Percentiles rank a stretch among this genome's conserved stretches.
Conservation (phyloP, 2,888 invertebrate species). For the Lasioglossum marginatum region DNA sequence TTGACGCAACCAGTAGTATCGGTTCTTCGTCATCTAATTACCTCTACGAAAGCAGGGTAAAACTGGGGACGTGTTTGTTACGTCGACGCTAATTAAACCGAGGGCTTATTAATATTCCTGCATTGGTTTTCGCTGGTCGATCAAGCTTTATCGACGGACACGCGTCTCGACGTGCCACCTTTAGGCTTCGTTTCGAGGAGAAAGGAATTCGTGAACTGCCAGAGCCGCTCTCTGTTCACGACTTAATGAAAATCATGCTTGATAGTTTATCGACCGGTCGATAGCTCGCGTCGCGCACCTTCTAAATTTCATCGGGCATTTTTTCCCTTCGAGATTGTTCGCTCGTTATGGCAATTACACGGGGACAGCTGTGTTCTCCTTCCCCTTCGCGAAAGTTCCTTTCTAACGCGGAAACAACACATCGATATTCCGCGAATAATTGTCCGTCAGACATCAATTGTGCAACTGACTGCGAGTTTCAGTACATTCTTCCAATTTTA, state of each 20-base stretch:
- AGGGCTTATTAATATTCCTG: neutral
- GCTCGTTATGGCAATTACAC: neutral
- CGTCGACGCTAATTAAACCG: neutral
- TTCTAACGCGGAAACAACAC: neutral
- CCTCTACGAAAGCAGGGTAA: neutral
- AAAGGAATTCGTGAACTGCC: constrained; percentile 55
- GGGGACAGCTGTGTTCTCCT: neutral
- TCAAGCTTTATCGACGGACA: constrained; percentile 18
- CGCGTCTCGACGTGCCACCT: constrained; percentile 27
- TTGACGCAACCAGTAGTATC: constrained; percentile 18
- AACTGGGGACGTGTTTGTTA: neutral
- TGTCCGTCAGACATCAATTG: neutral
- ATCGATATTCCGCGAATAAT: neutral
- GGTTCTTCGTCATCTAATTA: neutral
- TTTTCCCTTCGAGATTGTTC: constrained; percentile 1
- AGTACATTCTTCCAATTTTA: neutral
- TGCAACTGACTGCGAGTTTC: neutral
- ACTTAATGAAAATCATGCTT: constrained; percentile 51
- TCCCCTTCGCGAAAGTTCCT: neutral
- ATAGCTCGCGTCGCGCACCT: neutral
- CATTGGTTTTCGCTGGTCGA: constrained; percentile 11
- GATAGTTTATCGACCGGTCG: constrained; percentile 31
- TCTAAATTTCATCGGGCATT: neutral
- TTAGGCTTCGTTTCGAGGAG: constrained; percentile 43
- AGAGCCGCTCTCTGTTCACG: constrained; percentile 45